Evolutionary conservation across 2,888 invertebrate genomes (phyloP).

Genomic region (Nudaria mundana): DNA sequence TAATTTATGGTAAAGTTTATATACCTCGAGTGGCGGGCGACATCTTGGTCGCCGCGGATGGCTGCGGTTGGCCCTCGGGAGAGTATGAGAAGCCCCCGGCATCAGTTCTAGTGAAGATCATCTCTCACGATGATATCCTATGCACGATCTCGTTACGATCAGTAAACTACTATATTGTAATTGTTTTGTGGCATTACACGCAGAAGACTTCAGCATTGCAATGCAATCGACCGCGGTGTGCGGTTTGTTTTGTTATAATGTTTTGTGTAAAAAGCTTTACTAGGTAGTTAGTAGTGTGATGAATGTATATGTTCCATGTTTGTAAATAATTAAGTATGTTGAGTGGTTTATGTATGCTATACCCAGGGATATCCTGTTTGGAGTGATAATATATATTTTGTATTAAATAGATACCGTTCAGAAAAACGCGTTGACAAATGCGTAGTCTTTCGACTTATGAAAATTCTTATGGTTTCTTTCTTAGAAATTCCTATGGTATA

Average conservation of each 20-base stretch:
- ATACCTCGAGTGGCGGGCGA: constrained; percentile 55
- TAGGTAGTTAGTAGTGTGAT: constrained; percentile 66
- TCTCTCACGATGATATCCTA: constrained; percentile 74
- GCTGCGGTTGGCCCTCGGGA: constrained; percentile 27
- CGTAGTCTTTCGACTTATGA: constrained; percentile 36
- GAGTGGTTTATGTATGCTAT: constrained; percentile 59
- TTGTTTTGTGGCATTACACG: constrained; percentile 75
- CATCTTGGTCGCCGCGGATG: constrained; percentile 35
- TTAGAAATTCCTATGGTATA: constrained; percentile 38
- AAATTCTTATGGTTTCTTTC: constrained; percentile 27
- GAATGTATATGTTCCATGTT: constrained; percentile 62
- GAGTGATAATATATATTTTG: constrained; percentile 29
- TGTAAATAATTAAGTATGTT: constrained; percentile 74
- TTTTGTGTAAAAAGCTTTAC: constrained; percentile 79
- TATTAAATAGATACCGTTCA: constrained; percentile 30
- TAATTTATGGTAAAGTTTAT: constrained; percentile 69
- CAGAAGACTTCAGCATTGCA: constrained; percentile 73
- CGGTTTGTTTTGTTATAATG: constrained; percentile 68
- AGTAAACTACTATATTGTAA: constrained; percentile 67
- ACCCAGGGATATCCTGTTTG: constrained; percentile 27
- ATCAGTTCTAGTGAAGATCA: constrained; percentile 70
- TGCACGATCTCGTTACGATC: constrained; percentile 79
- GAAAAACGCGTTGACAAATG: constrained; percentile 46
- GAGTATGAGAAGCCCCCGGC: constrained; percentile 26
- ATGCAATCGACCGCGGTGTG: constrained; percentile 61